Percentiles rank a stretch among this genome's conserved stretches.
These are phyloP conservation scores for Loxodonta africana DNA, from an alignment of 2,113 vertebrate species.

Conservation along the genomic window DNA sequence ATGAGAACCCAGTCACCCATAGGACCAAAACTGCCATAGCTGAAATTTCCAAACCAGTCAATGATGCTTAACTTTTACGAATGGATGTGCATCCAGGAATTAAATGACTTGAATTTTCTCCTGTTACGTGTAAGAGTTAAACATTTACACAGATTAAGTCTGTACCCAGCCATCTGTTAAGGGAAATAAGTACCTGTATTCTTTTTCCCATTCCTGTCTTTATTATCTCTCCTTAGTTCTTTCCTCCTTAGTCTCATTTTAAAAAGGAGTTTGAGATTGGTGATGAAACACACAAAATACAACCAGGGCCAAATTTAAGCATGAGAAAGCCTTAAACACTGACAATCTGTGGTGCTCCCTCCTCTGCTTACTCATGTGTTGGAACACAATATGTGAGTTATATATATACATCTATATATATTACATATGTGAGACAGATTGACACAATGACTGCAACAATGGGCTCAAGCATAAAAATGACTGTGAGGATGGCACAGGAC, in stretches of 20 bases:
- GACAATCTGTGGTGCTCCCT: too few relatives aligned
- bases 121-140: neutral
- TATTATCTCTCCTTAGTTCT: neutral
- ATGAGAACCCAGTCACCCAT: conserved; percentile 42
- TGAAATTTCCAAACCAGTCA: conserved; percentile 59
- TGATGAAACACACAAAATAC: neutral
- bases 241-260: neutral
- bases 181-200: neutral
- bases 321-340: too few relatives aligned
- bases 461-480: too few relatives aligned
- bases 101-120: neutral
- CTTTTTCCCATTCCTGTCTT: neutral
- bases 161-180: neutral
- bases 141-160: neutral
- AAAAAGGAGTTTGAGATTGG: neutral
- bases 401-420: too few relatives aligned
- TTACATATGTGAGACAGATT: too few relatives aligned
- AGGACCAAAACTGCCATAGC: conserved; percentile 13
- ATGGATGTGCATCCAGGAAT: neutral
- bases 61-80: conserved; percentile 20
- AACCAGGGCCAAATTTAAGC: neutral
- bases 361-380: too few relatives aligned
- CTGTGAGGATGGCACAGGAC: too few relatives aligned
- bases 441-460: too few relatives aligned
- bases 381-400: too few relatives aligned